Base-by-base conservation (phyloP, 1,140 invertebrate genomes). In the Rhynchophorus ferrugineus region DNA sequence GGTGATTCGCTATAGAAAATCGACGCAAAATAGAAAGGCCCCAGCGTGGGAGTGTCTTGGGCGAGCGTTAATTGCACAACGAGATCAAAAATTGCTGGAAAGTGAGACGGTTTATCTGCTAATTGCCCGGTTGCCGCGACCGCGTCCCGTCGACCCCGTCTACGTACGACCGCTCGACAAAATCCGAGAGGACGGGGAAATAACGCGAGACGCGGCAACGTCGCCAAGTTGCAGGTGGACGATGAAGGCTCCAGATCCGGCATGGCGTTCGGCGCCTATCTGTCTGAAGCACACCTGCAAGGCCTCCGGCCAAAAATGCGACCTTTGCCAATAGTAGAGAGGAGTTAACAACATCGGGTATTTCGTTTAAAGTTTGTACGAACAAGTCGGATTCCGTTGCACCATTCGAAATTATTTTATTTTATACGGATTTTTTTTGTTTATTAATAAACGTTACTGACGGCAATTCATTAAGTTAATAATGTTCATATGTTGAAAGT, bases 311-410 rank as follows among this genome's bases (percentile, higher is more conserved):
- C 46, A 55, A 55, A 55, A 47, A 44, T 33, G 41, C 45, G 53
- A 54, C 51, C 51, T 54, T 54, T 54, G 51, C 51, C 51, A 54
- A 54, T 54, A n/a, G n/a, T n/a, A n/a, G n/a, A n/a, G n/a, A n/a
- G n/a, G n/a, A n/a, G n/a, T n/a, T n/a, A n/a, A n/a, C n/a, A n/a
- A n/a, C n/a, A n/a, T n/a, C n/a, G n/a, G n/a, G n/a, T n/a, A n/a
- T n/a, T n/a, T n/a, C n/a, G n/a, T n/a, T n/a, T n/a, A n/a, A n/a
- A n/a, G n/a, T n/a, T n/a, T n/a, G n/a, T n/a, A n/a, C n/a, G n/a
- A n/a, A n/a, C n/a, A n/a, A n/a, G n/a, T n/a, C n/a, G n/a, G n/a
- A n/a, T n/a, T n/a, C n/a, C n/a, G n/a, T n/a, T n/a, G n/a, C n/a
- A n/a, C n/a, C n/a, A n/a, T n/a, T n/a, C n/a, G n/a, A n/a, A n/a